These are phyloP conservation scores for Balaenoptera acutorostrata DNA, from an alignment of 2,113 vertebrate genomes.

Conservation along the genomic window DNA sequence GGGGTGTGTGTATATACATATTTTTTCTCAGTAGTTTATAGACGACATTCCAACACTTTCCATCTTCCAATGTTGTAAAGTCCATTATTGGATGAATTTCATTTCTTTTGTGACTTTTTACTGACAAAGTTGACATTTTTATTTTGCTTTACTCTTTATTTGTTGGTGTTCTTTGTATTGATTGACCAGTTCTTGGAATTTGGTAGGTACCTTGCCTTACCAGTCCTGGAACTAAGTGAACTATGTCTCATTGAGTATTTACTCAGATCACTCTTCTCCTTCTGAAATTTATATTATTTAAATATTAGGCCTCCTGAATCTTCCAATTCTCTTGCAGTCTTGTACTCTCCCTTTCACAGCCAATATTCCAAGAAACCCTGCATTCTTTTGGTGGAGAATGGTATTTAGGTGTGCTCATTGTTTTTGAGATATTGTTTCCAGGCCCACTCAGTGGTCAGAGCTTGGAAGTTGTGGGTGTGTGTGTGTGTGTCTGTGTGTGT, in stretches of 20 bases:
- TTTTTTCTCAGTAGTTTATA: neutral
- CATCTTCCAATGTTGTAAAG: neutral
- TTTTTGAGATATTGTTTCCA: neutral
- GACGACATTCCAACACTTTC: neutral
- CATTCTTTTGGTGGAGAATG: neutral
- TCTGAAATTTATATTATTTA: neutral
- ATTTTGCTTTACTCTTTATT: neutral
- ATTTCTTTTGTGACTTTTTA: neutral
- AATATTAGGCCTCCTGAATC: neutral
- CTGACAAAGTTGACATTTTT: neutral
- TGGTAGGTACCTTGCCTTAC: neutral
- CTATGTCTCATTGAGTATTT: neutral
- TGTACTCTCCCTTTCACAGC: neutral
- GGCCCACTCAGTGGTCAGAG: neutral
- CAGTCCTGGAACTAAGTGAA: neutral
- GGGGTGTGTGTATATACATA: fast-evolving
- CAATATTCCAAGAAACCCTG: neutral
- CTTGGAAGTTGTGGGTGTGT: neutral
- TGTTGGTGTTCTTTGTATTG: neutral
- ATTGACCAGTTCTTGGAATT: neutral
- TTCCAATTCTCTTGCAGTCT: neutral
- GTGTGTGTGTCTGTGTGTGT: neutral
- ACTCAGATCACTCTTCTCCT: neutral
- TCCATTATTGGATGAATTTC: neutral
- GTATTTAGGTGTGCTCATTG: neutral